Percentiles rank a stretch among this genome's conserved stretches.
Conservation (phyloP, 2,888 invertebrate genomes). For the Gibbula magus region DNA sequence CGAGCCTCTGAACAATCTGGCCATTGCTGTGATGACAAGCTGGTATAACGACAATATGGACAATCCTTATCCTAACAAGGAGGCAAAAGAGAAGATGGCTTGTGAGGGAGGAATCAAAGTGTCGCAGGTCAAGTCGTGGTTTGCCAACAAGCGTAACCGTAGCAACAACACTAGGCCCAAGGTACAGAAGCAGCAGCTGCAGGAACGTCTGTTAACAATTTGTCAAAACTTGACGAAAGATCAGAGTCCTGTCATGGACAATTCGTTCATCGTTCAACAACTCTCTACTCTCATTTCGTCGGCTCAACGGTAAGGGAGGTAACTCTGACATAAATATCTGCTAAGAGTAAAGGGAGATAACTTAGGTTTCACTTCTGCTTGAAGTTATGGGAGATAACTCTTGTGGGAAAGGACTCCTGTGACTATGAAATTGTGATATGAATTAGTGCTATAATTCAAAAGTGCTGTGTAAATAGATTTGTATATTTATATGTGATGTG, state of each 20-base stretch:
- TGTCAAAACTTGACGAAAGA: slow-evolving; percentile 62
- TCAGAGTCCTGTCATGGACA: slow-evolving; percentile 53
- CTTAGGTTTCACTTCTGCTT: background rate
- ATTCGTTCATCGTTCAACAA: slow-evolving; percentile 66
- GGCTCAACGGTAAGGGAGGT: background rate
- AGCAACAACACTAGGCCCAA: slow-evolving; percentile 70
- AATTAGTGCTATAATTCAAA: background rate
- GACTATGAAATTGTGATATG: background rate
- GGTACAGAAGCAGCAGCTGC: slow-evolving; percentile 65
- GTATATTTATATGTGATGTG: background rate
- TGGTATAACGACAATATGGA: slow-evolving; percentile 64
- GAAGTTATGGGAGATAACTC: background rate
- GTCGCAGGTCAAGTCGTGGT: slow-evolving; percentile 71
- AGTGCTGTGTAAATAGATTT: background rate
- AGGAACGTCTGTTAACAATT: slow-evolving; percentile 58
- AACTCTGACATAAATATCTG: background rate
- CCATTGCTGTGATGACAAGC: slow-evolving; percentile 60
- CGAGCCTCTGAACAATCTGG: slow-evolving; percentile 63
- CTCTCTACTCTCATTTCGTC: slow-evolving; percentile 58
- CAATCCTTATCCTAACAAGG: slow-evolving; percentile 68
- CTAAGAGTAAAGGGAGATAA: background rate
- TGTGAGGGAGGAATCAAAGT: slow-evolving; percentile 61
- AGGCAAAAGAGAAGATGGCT: slow-evolving; percentile 63
- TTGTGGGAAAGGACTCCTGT: too few species aligned
- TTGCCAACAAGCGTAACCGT: slow-evolving; percentile 70